A percentile compares a stretch with the other conserved stretches of the same genome.
Evolutionary conservation across 2,113 vertebrate species (phyloP).

Genomic region (Neodontobutis hainanensis): DNA sequence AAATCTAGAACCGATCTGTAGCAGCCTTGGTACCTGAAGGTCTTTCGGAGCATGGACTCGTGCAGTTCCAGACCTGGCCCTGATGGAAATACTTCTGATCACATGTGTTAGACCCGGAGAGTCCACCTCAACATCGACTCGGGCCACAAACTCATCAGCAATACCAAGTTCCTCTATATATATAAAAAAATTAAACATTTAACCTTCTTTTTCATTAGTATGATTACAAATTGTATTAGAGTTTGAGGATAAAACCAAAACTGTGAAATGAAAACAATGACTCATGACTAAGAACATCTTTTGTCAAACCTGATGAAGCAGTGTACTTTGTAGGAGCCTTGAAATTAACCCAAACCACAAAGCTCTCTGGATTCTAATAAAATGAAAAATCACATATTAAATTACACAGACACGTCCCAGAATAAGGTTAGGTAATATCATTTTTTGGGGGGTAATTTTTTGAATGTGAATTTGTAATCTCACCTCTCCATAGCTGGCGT

Average conservation of each 20-base stretch:
- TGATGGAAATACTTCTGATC: constrained; percentile 85
- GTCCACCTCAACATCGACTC: constrained; percentile 92
- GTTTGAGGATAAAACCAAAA: no score
- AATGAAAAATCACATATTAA: neutral
- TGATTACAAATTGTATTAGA: no score
- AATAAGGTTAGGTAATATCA: neutral
- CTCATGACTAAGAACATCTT: no score
- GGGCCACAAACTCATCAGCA: constrained; percentile 87
- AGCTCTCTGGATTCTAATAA: constrained; percentile 84
- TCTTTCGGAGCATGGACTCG: constrained; percentile 91
- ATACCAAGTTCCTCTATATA: constrained; percentile 84
- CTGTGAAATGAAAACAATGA: no score
- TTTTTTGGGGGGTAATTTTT: neutral
- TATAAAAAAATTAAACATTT: constrained; percentile 14
- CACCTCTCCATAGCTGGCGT: constrained; percentile 88
- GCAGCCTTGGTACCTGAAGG: constrained; percentile 82
- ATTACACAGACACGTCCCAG: neutral
- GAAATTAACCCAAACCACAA: constrained; percentile 91
- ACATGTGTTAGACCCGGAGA: constrained; percentile 86
- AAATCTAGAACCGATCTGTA: neutral
- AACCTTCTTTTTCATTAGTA: no score
- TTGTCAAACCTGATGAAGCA: constrained; percentile 81
- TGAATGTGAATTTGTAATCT: constrained; percentile 1
- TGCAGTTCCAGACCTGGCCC: constrained; percentile 86
- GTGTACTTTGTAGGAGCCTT: constrained; percentile 85